Evolutionary conservation across 2,888 invertebrate genomes (phyloP).

Genomic region (Hoplodrina blanda): DNA sequence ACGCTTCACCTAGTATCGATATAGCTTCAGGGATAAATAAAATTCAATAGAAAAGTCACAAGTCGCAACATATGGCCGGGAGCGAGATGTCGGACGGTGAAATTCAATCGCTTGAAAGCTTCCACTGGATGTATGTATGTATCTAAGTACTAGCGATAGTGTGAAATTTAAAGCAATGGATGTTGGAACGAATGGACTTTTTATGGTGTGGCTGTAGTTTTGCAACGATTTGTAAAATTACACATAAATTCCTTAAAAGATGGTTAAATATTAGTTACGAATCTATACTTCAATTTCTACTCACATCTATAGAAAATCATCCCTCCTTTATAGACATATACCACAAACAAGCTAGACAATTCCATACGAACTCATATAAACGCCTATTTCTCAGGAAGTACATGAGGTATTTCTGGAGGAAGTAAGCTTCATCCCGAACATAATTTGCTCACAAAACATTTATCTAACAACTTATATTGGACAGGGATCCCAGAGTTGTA

Average conservation of each 20-base stretch:
- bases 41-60: conserved; percentile 74
- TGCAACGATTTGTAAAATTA: conserved; percentile 15
- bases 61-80: conserved; percentile 75
- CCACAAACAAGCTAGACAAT: no score
- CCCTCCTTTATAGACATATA: no score
- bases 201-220: conserved; percentile 22
- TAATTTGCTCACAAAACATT: conserved; percentile 40
- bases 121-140: conserved; percentile 35
- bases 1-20: conserved; percentile 45
- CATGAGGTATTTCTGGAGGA: no score
- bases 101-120: conserved; percentile 74
- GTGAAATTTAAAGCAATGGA: conserved; percentile 63
- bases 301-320: conserved; percentile 10
- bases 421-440: not conserved
- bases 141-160: conserved; percentile 51
- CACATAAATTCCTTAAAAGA: not conserved
- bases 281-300: conserved; percentile 14
- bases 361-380: conserved; percentile 42
- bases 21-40: conserved; percentile 63
- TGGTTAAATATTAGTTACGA: conserved; percentile 1
- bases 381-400: conserved; percentile 9
- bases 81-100: conserved; percentile 65
- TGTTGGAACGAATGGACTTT: conserved; percentile 36
- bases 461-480: conserved; percentile 8
- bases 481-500: no score